phyloP scores from a whole-genome alignment of 2,888 invertebrate genomes.

The Agrotis exclamationis region DNA sequence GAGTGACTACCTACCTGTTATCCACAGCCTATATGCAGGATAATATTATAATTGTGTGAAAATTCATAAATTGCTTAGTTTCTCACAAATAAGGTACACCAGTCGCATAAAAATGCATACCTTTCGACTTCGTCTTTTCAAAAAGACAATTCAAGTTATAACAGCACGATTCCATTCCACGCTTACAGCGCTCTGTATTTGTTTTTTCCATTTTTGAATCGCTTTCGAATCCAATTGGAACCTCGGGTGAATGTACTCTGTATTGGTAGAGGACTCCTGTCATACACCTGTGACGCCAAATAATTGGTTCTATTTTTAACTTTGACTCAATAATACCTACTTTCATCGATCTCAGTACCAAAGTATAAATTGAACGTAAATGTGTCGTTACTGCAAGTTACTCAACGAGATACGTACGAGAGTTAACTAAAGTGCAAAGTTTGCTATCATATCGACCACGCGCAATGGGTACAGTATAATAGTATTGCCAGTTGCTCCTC shows the following conservation, averaged over 20 bases:
- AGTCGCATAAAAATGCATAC: conserved; percentile 2
- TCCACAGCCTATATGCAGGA: too few relatives aligned
- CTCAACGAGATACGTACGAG: conserved; percentile 42
- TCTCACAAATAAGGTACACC: not conserved
- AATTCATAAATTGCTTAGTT: too few relatives aligned
- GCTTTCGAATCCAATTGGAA: conserved; percentile 42
- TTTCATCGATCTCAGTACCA: conserved; percentile 17
- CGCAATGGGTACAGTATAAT: conserved; percentile 41
- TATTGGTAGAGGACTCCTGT: not conserved
- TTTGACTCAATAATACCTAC: conserved; percentile 1
- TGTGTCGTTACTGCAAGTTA: conserved; percentile 53
- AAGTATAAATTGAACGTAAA: conserved; percentile 39
- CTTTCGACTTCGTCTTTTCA: conserved; percentile 20
- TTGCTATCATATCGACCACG: conserved; percentile 51
- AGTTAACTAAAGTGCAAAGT: conserved; percentile 60
- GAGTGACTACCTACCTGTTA: too few relatives aligned
- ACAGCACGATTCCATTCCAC: conserved; percentile 11
- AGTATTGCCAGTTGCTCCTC: conserved; percentile 39
- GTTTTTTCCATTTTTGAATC: conserved; percentile 42
- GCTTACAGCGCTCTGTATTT: conserved; percentile 37
- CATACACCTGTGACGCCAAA: conserved; percentile 17
- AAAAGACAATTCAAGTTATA: conserved; percentile 36
- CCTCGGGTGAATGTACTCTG: conserved; percentile 25
- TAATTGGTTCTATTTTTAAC: conserved; percentile 20
- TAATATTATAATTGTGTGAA: too few relatives aligned